A percentile compares a stretch with the other conserved stretches of the same genome.
Conservation (phyloP, 1,140 invertebrate species). For the Atta texana region DNA sequence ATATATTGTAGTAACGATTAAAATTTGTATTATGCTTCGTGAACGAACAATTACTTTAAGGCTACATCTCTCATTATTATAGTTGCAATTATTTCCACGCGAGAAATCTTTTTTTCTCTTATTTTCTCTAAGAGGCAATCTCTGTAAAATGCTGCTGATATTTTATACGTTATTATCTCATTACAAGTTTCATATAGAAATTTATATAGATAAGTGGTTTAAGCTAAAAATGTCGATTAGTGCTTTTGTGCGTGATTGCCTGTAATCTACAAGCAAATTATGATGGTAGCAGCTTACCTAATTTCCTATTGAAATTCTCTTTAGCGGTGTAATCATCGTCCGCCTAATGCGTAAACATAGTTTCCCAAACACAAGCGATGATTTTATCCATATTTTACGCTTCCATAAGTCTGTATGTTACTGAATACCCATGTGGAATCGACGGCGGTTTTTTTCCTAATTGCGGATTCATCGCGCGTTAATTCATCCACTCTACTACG, state of each 20-base stretch:
- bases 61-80: background rate
- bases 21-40: background rate
- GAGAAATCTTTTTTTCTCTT: background rate
- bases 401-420: conserved; percentile 34
- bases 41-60: background rate
- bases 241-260: background rate
- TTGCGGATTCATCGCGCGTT: conserved; percentile 44
- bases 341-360: conserved; percentile 26
- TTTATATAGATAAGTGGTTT: background rate
- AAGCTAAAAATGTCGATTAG: background rate
- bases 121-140: background rate
- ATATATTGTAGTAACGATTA: background rate
- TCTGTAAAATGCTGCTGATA: conserved; percentile 20
- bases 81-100: background rate
- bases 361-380: background rate
- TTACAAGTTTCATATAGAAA: conserved; percentile 8
- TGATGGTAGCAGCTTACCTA: conserved; percentile 57
- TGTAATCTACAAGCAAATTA: conserved; percentile 60
- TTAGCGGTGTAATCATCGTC: conserved; percentile 30
- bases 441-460: conserved; percentile 35
- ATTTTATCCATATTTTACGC: conserved; percentile 57
- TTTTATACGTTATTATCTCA: background rate
- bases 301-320: conserved; percentile 65
- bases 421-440: conserved; percentile 1
- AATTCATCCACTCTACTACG: conserved; percentile 37